phyloP scores from a whole-genome alignment of 2,888 invertebrate species.

The Gymnosoma rotundatum region DNA sequence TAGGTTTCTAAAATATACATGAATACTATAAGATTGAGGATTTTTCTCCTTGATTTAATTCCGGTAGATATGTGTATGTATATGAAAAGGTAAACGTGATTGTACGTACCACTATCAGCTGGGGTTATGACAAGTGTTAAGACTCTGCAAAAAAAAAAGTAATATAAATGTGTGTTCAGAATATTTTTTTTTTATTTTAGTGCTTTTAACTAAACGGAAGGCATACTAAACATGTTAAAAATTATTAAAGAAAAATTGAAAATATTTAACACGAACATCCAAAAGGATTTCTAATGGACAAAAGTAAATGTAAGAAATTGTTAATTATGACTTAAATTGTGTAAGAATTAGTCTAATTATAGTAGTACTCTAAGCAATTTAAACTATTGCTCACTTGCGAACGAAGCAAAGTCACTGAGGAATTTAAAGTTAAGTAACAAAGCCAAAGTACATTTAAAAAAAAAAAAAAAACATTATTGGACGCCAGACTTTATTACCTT shows the following conservation, averaged over 20 bases:
- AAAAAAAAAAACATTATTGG: too few relatives aligned
- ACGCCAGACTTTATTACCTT: too few relatives aligned
- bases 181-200: slow-evolving; percentile 51
- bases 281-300: too few relatives aligned
- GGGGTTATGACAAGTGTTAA: slow-evolving; percentile 50
- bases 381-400: too few relatives aligned
- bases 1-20: background rate
- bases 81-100: slow-evolving; percentile 13
- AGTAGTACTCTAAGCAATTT: too few relatives aligned
- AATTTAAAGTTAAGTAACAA: too few relatives aligned
- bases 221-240: background rate
- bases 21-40: slow-evolving; percentile 20
- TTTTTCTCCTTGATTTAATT: background rate
- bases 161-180: slow-evolving; percentile 63
- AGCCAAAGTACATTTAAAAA: too few relatives aligned
- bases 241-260: background rate
- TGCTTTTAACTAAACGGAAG: background rate
- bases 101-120: slow-evolving; percentile 14
- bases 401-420: too few relatives aligned
- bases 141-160: slow-evolving; percentile 53
- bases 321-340: too few relatives aligned
- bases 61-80: slow-evolving; percentile 1
- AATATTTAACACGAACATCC: background rate
- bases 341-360: too few relatives aligned
- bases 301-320: too few relatives aligned